These are phyloP conservation scores for Danio aesculapii DNA, from an alignment of 2,797 vertebrate genomes.

Conservation along the genomic window DNA sequence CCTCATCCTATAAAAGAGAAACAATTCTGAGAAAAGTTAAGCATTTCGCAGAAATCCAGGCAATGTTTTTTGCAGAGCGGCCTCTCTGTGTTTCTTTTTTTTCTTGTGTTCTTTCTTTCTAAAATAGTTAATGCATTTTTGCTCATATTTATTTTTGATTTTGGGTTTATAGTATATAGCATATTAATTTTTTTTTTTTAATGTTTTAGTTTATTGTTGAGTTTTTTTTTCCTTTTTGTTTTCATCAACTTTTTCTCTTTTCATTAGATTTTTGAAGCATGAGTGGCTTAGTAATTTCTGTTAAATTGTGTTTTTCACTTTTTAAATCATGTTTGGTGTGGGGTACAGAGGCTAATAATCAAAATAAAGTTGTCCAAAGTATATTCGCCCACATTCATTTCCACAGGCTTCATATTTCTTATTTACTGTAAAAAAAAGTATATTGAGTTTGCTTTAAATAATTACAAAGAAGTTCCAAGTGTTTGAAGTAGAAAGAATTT, in stretches of 20 bases:
- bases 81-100: not conserved
- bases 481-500: no score
- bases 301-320: not conserved
- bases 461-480: no score
- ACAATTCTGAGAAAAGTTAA: constrained; percentile 43
- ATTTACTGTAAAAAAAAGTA: no score
- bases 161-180: not conserved
- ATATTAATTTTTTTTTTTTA: not conserved
- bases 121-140: not conserved
- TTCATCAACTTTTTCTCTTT: not conserved
- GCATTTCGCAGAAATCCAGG: constrained; percentile 28
- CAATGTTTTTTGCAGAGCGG: constrained; percentile 34
- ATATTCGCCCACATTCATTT: not conserved
- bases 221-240: not conserved
- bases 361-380: not conserved
- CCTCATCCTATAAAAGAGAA: constrained; percentile 41
- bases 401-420: not conserved
- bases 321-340: not conserved
- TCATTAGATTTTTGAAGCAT: not conserved
- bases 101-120: not conserved
- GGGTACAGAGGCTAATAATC: not conserved
- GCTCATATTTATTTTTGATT: not conserved
- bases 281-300: not conserved
- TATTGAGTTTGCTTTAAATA: no score
- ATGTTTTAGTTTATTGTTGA: not conserved